These are phyloP conservation scores for Rhinolophus sinicus DNA, from an alignment of 2,113 vertebrate species.

Conservation along the genomic window DNA sequence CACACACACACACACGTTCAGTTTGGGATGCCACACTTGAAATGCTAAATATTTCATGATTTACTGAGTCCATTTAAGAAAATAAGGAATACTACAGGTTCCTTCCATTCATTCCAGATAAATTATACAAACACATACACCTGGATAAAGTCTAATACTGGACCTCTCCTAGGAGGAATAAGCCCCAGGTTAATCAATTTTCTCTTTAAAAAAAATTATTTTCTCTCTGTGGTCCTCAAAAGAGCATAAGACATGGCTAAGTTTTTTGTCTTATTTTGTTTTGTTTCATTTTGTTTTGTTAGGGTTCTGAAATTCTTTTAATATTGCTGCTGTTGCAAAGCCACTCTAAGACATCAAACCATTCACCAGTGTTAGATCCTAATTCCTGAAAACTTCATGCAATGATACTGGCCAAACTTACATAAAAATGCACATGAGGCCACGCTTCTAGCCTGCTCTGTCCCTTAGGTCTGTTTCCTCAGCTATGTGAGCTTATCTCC, in stretches of 20 bases:
- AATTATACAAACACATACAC: not conserved
- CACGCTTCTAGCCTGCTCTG: not conserved
- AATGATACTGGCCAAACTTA: not conserved
- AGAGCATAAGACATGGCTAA: not conserved
- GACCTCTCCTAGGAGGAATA: not conserved
- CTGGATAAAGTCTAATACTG: not conserved
- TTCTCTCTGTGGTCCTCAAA: not conserved
- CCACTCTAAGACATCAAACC: conserved; percentile 22
- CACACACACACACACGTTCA: not conserved
- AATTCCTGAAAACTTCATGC: not conserved
- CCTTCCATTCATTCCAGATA: not conserved
- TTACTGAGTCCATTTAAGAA: not conserved
- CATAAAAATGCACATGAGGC: not conserved
- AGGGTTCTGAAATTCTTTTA: conserved; percentile 1
- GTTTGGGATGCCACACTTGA: not conserved
- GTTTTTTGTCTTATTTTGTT: not conserved
- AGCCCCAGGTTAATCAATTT: not conserved
- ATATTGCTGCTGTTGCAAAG: not conserved
- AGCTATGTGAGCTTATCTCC: not conserved
- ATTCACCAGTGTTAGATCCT: not conserved
- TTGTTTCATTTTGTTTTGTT: not conserved
- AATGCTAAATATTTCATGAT: not conserved
- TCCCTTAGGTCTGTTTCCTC: not conserved
- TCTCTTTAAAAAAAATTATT: not conserved
- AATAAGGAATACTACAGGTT: not conserved